phyloP scores from a whole-genome alignment of 2,113 vertebrate species.

The Craseonycteris thonglongyai region DNA sequence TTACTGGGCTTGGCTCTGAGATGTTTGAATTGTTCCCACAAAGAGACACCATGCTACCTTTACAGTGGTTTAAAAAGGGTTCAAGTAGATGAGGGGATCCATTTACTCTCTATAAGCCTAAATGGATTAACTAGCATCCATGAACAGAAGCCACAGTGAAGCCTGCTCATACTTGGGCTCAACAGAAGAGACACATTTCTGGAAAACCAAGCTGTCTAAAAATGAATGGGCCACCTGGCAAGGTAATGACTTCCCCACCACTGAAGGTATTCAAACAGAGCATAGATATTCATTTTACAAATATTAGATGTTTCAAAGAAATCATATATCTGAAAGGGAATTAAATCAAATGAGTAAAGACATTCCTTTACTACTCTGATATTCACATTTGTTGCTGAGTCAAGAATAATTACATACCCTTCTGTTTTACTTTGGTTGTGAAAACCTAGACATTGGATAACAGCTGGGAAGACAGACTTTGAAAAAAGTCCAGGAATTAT shows the following conservation, averaged over 20 bases:
- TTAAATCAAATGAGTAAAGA: conserved; percentile 5
- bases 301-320: not conserved
- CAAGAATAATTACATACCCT: conserved; percentile 31
- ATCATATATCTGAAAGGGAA: not conserved
- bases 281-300: not conserved
- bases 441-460: conserved; percentile 25
- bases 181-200: not conserved
- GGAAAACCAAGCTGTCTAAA: not conserved
- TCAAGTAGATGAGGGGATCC: not conserved
- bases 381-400: conserved; percentile 18
- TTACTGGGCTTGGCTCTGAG: not conserved
- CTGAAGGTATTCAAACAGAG: not conserved
- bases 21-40: not conserved
- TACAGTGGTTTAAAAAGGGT: not conserved
- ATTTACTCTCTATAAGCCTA: not conserved
- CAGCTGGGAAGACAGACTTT: conserved; percentile 66
- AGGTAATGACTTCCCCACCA: not conserved
- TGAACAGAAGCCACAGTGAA: not conserved
- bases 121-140: not conserved
- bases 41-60: not conserved
- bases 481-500: conserved; percentile 51
- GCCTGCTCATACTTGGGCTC: not conserved
- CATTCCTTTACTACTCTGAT: not conserved
- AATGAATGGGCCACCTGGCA: not conserved
- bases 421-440: conserved; percentile 27